phyloP scores from a whole-genome alignment of 2,888 invertebrate genomes.

The Maniola hyperantus region DNA sequence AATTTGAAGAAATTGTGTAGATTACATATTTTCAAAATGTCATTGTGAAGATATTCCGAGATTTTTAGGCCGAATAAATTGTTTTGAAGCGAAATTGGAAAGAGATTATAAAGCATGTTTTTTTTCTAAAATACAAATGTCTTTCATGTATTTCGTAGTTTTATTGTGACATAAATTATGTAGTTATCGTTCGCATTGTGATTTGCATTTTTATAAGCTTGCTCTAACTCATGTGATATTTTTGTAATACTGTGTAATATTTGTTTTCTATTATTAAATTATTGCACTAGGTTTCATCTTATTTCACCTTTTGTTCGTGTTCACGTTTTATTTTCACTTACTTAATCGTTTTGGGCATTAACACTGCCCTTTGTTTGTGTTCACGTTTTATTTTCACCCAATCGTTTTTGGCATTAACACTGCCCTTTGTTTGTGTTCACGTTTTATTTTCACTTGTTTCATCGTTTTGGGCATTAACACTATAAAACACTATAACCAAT shows the following conservation, averaged over 20 bases:
- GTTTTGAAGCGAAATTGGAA: constrained; percentile 22
- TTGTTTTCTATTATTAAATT: not conserved
- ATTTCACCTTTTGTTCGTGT: not conserved
- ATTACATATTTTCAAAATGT: not conserved
- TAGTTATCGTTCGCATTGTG: constrained; percentile 7
- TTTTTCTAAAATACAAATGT: constrained; percentile 14
- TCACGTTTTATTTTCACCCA: too few relatives aligned
- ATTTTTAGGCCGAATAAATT: not conserved
- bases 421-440: not conserved
- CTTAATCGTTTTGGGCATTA: too few relatives aligned
- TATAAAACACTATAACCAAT: too few relatives aligned
- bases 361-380: not conserved
- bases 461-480: too few relatives aligned
- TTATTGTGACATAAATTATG: constrained; percentile 7
- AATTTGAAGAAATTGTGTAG: constrained; percentile 70
- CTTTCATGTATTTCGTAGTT: constrained; percentile 25
- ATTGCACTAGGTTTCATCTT: not conserved
- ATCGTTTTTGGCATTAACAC: too few relatives aligned
- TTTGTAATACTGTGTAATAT: not conserved
- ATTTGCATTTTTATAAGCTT: constrained; percentile 3
- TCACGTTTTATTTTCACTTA: too few relatives aligned
- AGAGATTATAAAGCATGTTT: constrained; percentile 26
- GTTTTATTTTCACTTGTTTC: too few relatives aligned
- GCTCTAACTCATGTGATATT: not conserved
- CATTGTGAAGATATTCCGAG: not conserved